A percentile compares a stretch with the other conserved stretches of the same genome.
These are phyloP conservation scores for Drosophila nigritarsus DNA, from an alignment of 2,888 invertebrate genomes.

Conservation along the genomic window DNA sequence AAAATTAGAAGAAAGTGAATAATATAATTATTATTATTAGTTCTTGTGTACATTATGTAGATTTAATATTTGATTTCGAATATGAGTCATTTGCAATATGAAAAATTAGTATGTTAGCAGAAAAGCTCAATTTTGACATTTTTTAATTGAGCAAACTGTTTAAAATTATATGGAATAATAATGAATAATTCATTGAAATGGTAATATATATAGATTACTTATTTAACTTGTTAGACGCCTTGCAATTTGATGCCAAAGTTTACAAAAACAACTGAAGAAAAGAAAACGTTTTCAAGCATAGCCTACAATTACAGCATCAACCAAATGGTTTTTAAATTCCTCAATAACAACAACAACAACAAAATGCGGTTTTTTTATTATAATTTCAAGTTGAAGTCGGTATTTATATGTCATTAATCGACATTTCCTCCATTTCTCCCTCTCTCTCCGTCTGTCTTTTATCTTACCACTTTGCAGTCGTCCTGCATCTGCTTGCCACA, in stretches of 20 bases:
- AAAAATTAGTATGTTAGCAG: background rate
- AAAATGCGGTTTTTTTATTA: background rate
- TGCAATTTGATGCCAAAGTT: slow-evolving; percentile 9
- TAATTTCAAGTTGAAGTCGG: slow-evolving; percentile 6
- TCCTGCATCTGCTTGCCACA: slow-evolving; percentile 5
- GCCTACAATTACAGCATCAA: slow-evolving; percentile 52
- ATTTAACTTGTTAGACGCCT: background rate
- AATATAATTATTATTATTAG: background rate
- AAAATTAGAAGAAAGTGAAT: background rate
- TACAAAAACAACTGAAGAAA: slow-evolving; percentile 10
- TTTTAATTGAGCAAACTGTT: too few relatives aligned
- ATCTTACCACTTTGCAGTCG: background rate
- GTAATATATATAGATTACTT: background rate
- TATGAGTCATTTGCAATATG: background rate
- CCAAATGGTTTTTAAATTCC: slow-evolving; percentile 48
- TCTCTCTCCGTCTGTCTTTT: background rate
- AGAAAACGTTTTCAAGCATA: slow-evolving; percentile 14
- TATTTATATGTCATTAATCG: slow-evolving; percentile 47
- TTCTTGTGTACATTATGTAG: background rate
- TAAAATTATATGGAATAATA: background rate
- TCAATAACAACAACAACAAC: background rate
- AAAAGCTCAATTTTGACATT: slow-evolving; percentile 15
- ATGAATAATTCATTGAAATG: background rate
- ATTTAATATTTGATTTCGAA: background rate
- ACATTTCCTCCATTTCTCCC: slow-evolving; percentile 5